Conservation (phyloP, 2,797 vertebrate genomes). For the Vipera latastei region DNA sequence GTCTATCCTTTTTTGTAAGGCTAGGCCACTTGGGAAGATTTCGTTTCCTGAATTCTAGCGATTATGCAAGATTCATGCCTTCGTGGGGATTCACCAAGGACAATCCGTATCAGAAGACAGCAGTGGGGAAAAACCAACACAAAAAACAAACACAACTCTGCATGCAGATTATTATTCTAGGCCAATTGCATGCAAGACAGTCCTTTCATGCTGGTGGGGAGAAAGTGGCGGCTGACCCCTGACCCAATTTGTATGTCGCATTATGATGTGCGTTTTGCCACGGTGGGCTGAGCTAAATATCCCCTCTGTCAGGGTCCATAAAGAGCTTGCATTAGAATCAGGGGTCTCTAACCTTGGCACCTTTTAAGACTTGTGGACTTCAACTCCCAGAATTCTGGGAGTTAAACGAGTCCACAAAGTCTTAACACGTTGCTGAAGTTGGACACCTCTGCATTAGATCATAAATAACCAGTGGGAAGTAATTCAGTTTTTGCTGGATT, state of each 20-base stretch:
- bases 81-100: not conserved
- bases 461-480: not conserved
- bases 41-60: not conserved
- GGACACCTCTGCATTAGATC: not conserved
- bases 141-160: too few relatives aligned
- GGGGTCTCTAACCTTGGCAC: not conserved
- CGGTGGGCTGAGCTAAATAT: not conserved
- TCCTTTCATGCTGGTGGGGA: not conserved
- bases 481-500: constrained; percentile 22
- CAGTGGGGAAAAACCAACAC: too few relatives aligned
- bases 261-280: not conserved
- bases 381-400: not conserved
- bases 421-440: not conserved
- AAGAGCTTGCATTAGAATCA: not conserved
- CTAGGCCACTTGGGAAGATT: not conserved
- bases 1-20: not conserved
- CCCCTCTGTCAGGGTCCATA: not conserved
- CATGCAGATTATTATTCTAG: not conserved
- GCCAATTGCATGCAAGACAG: not conserved
- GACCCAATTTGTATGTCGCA: not conserved
- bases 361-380: not conserved
- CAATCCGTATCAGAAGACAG: not conserved
- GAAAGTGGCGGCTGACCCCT: not conserved
- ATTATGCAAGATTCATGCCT: constrained; percentile 3
- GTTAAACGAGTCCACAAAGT: not conserved